phyloP scores from a whole-genome alignment of 2,113 vertebrate genomes.

The Gasterosteus aculeatus region DNA sequence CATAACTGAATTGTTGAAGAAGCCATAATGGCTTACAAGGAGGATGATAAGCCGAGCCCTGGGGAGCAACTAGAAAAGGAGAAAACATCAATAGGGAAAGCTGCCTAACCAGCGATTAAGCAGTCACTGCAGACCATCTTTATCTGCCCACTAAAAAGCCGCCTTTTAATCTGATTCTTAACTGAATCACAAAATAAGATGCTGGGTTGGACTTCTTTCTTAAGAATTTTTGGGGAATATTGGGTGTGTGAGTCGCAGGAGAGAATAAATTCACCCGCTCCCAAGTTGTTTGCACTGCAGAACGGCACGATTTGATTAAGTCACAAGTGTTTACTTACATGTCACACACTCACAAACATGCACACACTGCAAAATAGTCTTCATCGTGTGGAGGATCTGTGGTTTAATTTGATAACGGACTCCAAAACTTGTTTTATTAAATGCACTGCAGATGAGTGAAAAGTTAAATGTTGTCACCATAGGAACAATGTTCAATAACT shows the following conservation, averaged over 20 bases:
- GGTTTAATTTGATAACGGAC: neutral
- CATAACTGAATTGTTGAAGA: conserved; percentile 39
- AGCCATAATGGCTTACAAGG: conserved; percentile 26
- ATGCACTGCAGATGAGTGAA: neutral
- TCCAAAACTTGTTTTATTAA: neutral
- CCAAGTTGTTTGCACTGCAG: conserved; percentile 31
- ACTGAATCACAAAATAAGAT: neutral
- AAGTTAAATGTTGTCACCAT: conserved; percentile 29
- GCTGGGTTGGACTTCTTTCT: neutral
- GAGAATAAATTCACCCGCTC: conserved; percentile 54
- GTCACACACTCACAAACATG: neutral
- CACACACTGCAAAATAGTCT: neutral
- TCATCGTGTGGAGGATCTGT: neutral
- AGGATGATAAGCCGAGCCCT: conserved; percentile 15
- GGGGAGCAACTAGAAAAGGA: conserved; percentile 16
- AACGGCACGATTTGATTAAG: conserved; percentile 53
- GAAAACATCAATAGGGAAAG: conserved; percentile 16
- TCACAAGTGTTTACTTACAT: neutral
- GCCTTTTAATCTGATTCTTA: neutral
- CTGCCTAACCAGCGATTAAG: conserved; percentile 13
- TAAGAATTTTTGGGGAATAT: too few relatives aligned
- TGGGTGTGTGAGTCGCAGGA: conserved; percentile 47
- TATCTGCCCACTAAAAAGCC: neutral
- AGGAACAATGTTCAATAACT: conserved; percentile 26
- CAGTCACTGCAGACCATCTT: neutral